Percentiles rank a stretch among this genome's conserved stretches.
These are phyloP conservation scores for Temnothorax longispinosus DNA, from an alignment of 1,140 invertebrate genomes.

Conservation along the genomic window DNA sequence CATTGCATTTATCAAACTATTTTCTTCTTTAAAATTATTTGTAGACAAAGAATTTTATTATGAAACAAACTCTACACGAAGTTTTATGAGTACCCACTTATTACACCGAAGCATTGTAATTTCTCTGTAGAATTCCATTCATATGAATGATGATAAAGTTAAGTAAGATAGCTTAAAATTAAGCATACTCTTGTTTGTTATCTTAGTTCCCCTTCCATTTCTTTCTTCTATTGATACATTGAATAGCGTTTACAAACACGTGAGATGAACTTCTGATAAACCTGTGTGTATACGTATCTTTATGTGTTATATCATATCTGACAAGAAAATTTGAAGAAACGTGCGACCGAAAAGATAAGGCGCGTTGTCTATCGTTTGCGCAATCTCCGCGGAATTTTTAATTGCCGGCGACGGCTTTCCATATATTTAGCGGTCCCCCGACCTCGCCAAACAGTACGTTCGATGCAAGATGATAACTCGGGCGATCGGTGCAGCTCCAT, in stretches of 20 bases:
- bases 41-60: not conserved
- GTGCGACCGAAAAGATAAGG: constrained; percentile 31
- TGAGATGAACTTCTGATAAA: constrained; percentile 27
- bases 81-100: not conserved
- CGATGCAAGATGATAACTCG: constrained; percentile 60
- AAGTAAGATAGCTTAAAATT: constrained; percentile 1
- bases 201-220: not conserved
- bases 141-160: not conserved
- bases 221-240: constrained; percentile 1
- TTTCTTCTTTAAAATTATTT: not conserved
- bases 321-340: constrained; percentile 55
- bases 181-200: not conserved
- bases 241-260: constrained; percentile 17
- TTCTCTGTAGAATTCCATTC: not conserved
- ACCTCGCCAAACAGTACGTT: constrained; percentile 74
- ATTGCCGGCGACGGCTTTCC: constrained; percentile 29
- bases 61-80: not conserved
- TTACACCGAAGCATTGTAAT: not conserved
- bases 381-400: constrained; percentile 67
- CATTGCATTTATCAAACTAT: not conserved
- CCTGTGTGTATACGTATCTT: not conserved
- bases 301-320: constrained; percentile 40
- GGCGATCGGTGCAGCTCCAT: not conserved
- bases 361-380: constrained; percentile 28
- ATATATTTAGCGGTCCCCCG: constrained; percentile 71